Conservation (phyloP, 2,113 vertebrate species). For the Campylorhamphus procurvoides region DNA sequence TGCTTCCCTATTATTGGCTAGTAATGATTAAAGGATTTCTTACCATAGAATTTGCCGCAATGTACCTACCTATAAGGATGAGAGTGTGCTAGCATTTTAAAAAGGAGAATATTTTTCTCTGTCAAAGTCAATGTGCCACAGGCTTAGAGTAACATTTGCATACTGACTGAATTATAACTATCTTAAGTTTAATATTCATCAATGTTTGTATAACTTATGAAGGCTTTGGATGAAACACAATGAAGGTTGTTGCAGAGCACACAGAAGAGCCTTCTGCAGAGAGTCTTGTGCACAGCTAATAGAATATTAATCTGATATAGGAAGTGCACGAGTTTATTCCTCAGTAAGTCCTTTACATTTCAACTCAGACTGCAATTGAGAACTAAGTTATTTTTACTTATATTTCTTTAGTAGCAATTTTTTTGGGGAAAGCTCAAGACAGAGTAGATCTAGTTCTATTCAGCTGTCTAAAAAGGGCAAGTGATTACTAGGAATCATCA, state of each 20-base stretch:
- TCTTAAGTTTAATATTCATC: background rate
- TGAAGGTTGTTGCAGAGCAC: background rate
- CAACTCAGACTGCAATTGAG: background rate
- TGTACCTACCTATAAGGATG: background rate
- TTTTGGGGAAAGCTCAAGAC: background rate
- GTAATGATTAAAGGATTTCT: background rate
- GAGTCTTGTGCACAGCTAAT: background rate
- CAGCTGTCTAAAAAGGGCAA: background rate
- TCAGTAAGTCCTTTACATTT: background rate
- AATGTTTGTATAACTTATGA: background rate
- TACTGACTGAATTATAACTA: background rate
- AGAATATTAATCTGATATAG: background rate
- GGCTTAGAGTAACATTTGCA: background rate
- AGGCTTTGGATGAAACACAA: background rate
- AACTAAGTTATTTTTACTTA: background rate
- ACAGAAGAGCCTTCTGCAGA: background rate
- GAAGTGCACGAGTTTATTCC: background rate
- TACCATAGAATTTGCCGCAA: background rate
- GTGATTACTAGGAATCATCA: background rate
- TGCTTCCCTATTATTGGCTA: constrained; percentile 45
- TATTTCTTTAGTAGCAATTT: background rate
- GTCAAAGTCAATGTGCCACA: background rate
- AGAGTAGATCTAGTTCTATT: background rate
- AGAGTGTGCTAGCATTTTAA: background rate
- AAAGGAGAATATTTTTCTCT: background rate